Conservation (phyloP, 1,140 invertebrate species). For the Drosophila carrolli region DNA sequence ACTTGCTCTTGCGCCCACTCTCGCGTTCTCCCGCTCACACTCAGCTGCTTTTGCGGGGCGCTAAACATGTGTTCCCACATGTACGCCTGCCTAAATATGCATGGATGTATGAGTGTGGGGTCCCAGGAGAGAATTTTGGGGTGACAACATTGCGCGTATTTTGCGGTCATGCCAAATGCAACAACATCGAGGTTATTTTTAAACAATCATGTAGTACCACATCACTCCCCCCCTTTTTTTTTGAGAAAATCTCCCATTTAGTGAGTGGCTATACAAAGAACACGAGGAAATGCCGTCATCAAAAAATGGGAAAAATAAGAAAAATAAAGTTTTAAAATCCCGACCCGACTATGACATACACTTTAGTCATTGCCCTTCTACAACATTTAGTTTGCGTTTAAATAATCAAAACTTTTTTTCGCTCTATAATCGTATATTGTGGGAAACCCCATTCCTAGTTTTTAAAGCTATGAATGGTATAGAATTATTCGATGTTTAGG, state of each 20-base stretch:
- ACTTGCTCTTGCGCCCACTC: slow-evolving; percentile 51
- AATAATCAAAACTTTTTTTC: no score
- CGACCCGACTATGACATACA: not conserved
- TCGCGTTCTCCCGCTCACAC: slow-evolving; percentile 42
- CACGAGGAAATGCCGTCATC: slow-evolving; percentile 67
- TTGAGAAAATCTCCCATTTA: slow-evolving; percentile 5
- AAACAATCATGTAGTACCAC: slow-evolving; percentile 17
- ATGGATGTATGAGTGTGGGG: not conserved
- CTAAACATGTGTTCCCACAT: slow-evolving; percentile 74
- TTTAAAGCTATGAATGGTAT: no score
- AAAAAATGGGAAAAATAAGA: slow-evolving; percentile 26
- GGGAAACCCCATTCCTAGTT: no score
- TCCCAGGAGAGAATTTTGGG: slow-evolving; percentile 35
- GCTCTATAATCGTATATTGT: no score
- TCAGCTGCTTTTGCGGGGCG: slow-evolving; percentile 69
- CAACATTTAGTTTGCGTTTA: no score
- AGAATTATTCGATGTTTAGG: no score
- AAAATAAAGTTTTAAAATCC: not conserved
- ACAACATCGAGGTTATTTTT: slow-evolving; percentile 40
- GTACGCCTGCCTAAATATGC: not conserved
- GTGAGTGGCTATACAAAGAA: slow-evolving; percentile 11
- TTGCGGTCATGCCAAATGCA: slow-evolving; percentile 33
- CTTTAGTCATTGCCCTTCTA: no score
- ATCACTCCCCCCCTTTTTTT: not conserved
- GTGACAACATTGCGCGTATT: slow-evolving; percentile 43